Evolutionary conservation across 2,888 invertebrate species (phyloP).

Genomic region (Eupithecia centaureata): DNA sequence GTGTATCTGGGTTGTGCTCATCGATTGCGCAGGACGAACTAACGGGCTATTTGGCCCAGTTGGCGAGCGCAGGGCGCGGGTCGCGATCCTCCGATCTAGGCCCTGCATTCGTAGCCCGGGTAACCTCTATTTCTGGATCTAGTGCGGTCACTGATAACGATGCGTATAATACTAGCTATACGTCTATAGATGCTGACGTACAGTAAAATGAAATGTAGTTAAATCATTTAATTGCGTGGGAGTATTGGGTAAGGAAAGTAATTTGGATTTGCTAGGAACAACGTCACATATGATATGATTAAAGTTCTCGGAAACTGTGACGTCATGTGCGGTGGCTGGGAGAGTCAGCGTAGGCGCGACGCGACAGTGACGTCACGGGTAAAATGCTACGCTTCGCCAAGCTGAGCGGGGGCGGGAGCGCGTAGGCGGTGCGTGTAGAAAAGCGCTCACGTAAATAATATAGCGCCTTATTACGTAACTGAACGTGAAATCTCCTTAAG

Average conservation of each 20-base stretch:
- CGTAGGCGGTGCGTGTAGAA: constrained; percentile 57
- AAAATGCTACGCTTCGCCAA: constrained; percentile 56
- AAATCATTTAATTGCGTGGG: not conserved
- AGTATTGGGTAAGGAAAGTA: not conserved
- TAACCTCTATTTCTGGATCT: constrained; percentile 66
- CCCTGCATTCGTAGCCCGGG: constrained; percentile 62
- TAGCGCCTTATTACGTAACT: constrained; percentile 70
- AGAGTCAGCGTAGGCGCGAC: constrained; percentile 69
- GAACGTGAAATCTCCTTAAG: constrained; percentile 79
- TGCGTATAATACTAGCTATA: constrained; percentile 9
- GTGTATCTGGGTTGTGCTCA: constrained; percentile 57
- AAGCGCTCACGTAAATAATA: constrained; percentile 66
- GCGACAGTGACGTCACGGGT: constrained; percentile 77
- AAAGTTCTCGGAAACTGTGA: constrained; percentile 59
- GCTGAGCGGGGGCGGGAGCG: constrained; percentile 23
- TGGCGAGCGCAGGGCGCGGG: constrained; percentile 64
- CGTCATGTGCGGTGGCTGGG: constrained; percentile 69
- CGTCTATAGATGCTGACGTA: constrained; percentile 14
- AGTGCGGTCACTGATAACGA: constrained; percentile 51
- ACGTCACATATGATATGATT: constrained; percentile 62
- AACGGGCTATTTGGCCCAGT: constrained; percentile 64
- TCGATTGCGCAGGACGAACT: constrained; percentile 71
- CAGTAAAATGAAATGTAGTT: not conserved
- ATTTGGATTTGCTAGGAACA: constrained; percentile 48
- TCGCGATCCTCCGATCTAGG: constrained; percentile 64